Base-by-base conservation (phyloP, 1,140 invertebrate genomes). In the Hermetia illucens region DNA sequence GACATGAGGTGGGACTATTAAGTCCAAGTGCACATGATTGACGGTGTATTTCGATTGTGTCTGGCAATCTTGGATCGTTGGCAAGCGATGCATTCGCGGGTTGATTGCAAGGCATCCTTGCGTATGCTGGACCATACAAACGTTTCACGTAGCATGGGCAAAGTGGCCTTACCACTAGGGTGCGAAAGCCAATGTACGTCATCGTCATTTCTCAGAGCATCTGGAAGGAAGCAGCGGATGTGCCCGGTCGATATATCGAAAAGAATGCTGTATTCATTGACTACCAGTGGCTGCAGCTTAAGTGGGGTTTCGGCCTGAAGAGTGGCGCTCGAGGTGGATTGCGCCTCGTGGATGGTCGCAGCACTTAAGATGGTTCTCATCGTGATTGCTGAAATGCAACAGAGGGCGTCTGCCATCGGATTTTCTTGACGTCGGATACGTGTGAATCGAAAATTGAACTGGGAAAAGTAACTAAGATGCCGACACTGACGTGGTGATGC, bases 1-100 rank as follows among this genome's bases (percentile, higher is more conserved):
- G 12, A 34, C 30, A 3, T 9, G 4, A 16, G 46, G 50, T 19
- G 52, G 24, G 1, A 45, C 43, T n/a, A n/a, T n/a, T n/a, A n/a
- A n/a, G n/a, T n/a, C n/a, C n/a, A n/a, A n/a, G n/a, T n/a, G n/a
- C n/a, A n/a, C n/a, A n/a, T n/a, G n/a, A n/a, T n/a, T n/a, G n/a
- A n/a, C n/a, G n/a, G n/a, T n/a, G n/a, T n/a, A n/a, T n/a, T n/a
- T 16, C 21, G 0, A 31, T 34, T 32, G 36, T 40, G 19, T 5
- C 19, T 24, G 12, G 20, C 3, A 18, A 42, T 21, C 39, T 42
- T 42, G 21, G 41, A 13, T 5, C 17, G 41, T 21, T 45, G 43
- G 24, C 44, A 46, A 15, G 33, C 17, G 21, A 46, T 13, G 24
- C 24, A 27, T 27, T 27, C 24, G 8, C 24, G 8, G 8, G 24